Base-by-base conservation (phyloP, 2,113 vertebrate genomes). In the Pipa parva region DNA sequence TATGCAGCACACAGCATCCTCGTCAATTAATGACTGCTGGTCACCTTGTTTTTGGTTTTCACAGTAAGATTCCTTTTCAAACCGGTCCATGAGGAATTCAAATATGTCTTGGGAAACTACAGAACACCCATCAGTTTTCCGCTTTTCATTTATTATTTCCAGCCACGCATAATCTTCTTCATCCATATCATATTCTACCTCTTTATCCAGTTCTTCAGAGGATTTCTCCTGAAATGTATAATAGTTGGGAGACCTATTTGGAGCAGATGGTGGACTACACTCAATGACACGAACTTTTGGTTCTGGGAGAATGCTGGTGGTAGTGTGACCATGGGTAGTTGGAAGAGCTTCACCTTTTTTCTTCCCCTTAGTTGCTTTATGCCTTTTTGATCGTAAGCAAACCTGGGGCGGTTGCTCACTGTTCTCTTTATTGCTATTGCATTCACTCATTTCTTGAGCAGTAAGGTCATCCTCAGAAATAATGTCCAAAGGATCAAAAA, bases 151-250 rank as follows among this genome's bases (percentile, higher is more conserved):
- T 66, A 98, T 85, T 29, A 99, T 84, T 74, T 98, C 95, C 74
- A 99, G 81, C 97, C 97, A 99, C 0, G 95, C 93, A 0, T 95
- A 97, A 76, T 99, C 97, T 75, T 98, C 95, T 76, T 98, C 95
- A 1, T 99, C 97, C 97, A 99, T 97, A 81, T 99, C 97, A 2
- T 99, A 99, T 57, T 99, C 97, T 0, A 98, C 97, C 76, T 98
- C 97, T 0, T 95, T 88, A 39, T 99, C 95, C 22, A 97, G 88
- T 81, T 99, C 95, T 84, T 98, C 95, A 0, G 91, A 84, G 0
- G 93, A 96, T 78, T 95, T 98, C 75, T 98, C 95, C 11, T 88
- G 75, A 51, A 90, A 96, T 73, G 89, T 93, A 76, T 92, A 99
- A 81, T 93, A 98, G 20, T 79, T 37, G 0, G 89, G 81, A 4